Percentiles rank a stretch among this genome's conserved stretches.
These are phyloP conservation scores for Sorex araneus DNA, from an alignment of 2,113 vertebrate genomes.

Conservation along the genomic window DNA sequence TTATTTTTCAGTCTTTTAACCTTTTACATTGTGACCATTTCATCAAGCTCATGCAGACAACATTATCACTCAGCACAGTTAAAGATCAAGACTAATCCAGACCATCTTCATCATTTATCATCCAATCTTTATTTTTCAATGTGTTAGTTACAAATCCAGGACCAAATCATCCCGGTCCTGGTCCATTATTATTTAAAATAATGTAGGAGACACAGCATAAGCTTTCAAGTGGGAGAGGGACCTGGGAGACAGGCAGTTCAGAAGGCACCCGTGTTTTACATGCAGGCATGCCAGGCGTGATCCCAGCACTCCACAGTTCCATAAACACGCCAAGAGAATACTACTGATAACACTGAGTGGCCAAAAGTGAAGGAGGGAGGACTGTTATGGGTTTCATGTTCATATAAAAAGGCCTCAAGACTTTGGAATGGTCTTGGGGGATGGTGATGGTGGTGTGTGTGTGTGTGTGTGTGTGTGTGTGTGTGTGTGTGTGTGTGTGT, in stretches of 20 bases:
- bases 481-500: too few relatives aligned
- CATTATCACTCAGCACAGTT: conserved; percentile 9
- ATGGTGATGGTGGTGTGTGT: too few relatives aligned
- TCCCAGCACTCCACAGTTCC: too few relatives aligned
- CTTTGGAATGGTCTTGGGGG: too few relatives aligned
- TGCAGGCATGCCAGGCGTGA: too few relatives aligned
- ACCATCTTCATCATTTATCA: too few relatives aligned
- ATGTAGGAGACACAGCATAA: background rate
- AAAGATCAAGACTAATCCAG: background rate
- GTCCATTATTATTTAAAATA: too few relatives aligned
- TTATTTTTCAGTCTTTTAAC: background rate
- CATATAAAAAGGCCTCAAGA: conserved; percentile 5
- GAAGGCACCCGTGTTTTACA: too few relatives aligned
- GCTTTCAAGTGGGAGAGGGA: background rate
- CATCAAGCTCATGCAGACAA: conserved; percentile 16
- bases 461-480: too few relatives aligned
- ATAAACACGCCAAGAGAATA: too few relatives aligned
- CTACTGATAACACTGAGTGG: too few relatives aligned
- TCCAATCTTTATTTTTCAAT: conserved; percentile 33
- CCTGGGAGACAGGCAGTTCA: too few relatives aligned
- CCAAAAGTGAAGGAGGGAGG: background rate
- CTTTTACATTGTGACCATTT: conserved; percentile 26
- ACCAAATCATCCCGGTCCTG: background rate
- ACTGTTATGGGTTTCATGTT: background rate
- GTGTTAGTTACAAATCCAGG: background rate